A percentile compares a stretch with the other conserved stretches of the same genome.
These are phyloP conservation scores for Mycetomoellerius zeteki DNA, from an alignment of 1,140 invertebrate genomes.

Conservation along the genomic window DNA sequence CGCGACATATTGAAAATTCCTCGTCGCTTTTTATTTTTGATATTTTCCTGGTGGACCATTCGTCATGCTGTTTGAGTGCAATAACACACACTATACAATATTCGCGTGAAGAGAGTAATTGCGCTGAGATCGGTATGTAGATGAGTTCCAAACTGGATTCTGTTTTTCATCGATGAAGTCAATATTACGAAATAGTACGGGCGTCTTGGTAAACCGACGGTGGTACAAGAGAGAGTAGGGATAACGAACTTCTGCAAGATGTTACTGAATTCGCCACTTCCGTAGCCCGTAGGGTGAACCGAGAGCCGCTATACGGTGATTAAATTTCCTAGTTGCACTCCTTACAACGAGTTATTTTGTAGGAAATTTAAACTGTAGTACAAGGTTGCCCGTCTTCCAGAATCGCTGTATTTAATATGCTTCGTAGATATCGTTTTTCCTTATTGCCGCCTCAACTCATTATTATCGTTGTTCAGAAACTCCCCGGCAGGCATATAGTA, in stretches of 20 bases:
- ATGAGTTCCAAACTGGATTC: slow-evolving; percentile 74
- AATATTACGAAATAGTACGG: slow-evolving; percentile 78
- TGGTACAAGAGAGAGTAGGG: slow-evolving; percentile 33
- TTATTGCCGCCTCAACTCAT: slow-evolving; percentile 64
- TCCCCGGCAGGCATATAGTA: slow-evolving; percentile 50
- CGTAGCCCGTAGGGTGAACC: slow-evolving; percentile 66
- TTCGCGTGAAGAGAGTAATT: slow-evolving; percentile 55
- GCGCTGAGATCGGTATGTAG: slow-evolving; percentile 60
- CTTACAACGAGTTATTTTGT: slow-evolving; percentile 70
- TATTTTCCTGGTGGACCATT: slow-evolving; percentile 30
- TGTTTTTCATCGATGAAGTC: slow-evolving; percentile 82
- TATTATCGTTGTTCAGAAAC: slow-evolving; percentile 63
- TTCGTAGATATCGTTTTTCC: slow-evolving; percentile 71
- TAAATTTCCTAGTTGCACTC: slow-evolving; percentile 75
- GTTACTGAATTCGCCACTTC: slow-evolving; percentile 76
- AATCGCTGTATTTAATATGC: slow-evolving; percentile 42
- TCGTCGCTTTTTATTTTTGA: slow-evolving; percentile 39
- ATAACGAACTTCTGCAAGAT: slow-evolving; percentile 78
- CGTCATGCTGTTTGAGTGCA: slow-evolving; percentile 28
- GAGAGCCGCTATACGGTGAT: slow-evolving; percentile 71
- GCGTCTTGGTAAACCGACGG: slow-evolving; percentile 70
- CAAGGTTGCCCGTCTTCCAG: slow-evolving; percentile 46
- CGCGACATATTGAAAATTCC: slow-evolving; percentile 29
- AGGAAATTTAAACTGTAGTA: slow-evolving; percentile 74
- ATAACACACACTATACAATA: slow-evolving; percentile 43